Percentiles rank a stretch among this genome's conserved stretches.
Conservation (phyloP, 1,140 invertebrate species). For the Nephotettix cincticeps region DNA sequence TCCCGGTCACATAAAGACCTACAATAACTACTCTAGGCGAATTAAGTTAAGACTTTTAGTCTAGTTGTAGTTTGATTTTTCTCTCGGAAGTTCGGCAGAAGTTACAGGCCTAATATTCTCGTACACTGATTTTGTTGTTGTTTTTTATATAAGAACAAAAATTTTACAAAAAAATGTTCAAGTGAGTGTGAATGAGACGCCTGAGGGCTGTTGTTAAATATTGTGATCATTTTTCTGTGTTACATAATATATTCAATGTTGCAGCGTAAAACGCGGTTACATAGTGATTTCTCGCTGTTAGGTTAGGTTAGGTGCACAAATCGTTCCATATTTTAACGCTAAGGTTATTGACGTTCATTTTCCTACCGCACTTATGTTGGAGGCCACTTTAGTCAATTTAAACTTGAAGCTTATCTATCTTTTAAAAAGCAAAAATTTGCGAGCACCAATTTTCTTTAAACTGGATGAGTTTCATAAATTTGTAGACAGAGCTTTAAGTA, state of each 20-base stretch:
- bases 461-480: no score
- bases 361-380: not conserved
- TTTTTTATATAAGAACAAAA: not conserved
- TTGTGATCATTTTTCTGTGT: constrained; percentile 13
- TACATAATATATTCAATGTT: not conserved
- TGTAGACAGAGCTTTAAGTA: no score
- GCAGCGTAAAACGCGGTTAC: not conserved
- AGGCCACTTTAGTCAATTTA: not conserved
- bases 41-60: not conserved
- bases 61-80: not conserved
- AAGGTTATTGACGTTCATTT: not conserved
- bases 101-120: constrained; percentile 18
- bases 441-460: no score
- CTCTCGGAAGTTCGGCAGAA: not conserved
- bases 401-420: not conserved
- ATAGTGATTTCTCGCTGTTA: not conserved
- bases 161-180: not conserved
- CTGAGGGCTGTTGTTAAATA: not conserved
- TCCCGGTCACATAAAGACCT: no score
- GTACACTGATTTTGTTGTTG: constrained; percentile 14
- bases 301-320: not conserved
- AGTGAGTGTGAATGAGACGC: not conserved
- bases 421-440: no score
- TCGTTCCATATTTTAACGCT: not conserved
- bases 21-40: no score